Percentiles rank a stretch among this genome's conserved stretches.
These are phyloP conservation scores for Pseudorhombus dupliciocellatus DNA, from an alignment of 2,113 vertebrate genomes.

Conservation along the genomic window DNA sequence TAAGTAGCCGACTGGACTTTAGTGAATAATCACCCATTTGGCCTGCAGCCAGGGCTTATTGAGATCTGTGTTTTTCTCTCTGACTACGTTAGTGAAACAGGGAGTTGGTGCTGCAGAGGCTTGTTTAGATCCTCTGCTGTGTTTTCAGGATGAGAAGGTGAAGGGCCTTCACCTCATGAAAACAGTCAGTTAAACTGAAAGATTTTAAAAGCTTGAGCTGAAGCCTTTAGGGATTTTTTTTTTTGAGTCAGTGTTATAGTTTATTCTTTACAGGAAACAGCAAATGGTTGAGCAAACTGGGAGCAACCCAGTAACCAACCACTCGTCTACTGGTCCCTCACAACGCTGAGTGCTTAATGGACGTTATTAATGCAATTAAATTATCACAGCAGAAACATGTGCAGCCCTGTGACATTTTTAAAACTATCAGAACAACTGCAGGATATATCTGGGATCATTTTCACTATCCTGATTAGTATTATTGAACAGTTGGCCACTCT, in stretches of 20 bases:
- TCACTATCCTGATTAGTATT: background rate
- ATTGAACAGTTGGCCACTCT: background rate
- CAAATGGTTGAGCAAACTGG: background rate
- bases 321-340: background rate
- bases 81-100: conserved; percentile 4
- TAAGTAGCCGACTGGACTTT: background rate
- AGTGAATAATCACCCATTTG: background rate
- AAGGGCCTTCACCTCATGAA: conserved; percentile 23
- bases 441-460: background rate
- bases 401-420: background rate
- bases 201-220: conserved; percentile 40
- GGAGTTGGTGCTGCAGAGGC: background rate
- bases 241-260: conserved; percentile 16
- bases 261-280: background rate
- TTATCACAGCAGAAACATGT: background rate
- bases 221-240: background rate
- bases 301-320: background rate
- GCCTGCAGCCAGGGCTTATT: conserved; percentile 3
- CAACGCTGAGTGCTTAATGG: conserved; percentile 34
- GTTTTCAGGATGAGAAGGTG: conserved; percentile 23
- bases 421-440: background rate
- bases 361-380: conserved; percentile 25
- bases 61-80: background rate
- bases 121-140: conserved; percentile 23
- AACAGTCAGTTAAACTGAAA: background rate